A percentile compares a stretch with the other conserved stretches of the same genome.
Evolutionary conservation across 1,140 invertebrate species (phyloP).

Genomic region (Cotesia typhae): DNA sequence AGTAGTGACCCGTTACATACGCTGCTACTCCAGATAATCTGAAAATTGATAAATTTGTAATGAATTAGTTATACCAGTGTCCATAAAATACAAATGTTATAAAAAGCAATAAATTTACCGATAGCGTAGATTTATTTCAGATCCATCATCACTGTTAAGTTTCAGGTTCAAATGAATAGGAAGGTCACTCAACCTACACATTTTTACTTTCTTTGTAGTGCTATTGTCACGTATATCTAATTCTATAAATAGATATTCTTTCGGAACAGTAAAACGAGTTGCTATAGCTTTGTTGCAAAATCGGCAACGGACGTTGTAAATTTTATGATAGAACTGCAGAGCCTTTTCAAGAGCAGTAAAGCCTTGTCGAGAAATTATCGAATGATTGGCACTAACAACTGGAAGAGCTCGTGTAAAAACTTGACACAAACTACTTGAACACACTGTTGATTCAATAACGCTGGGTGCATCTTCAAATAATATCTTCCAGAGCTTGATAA

Average conservation of each 20-base stretch:
- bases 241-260: neutral
- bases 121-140: neutral
- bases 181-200: neutral
- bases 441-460: neutral
- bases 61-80: neutral
- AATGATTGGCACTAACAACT: neutral
- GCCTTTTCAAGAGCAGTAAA: neutral
- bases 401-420: neutral
- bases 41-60: neutral
- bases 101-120: neutral
- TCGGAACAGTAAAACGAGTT: neutral
- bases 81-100: neutral
- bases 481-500: neutral
- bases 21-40: slow-evolving; percentile 3
- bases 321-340: neutral
- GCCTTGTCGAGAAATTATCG: neutral
- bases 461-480: neutral
- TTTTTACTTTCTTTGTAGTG: neutral
- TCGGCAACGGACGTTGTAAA: neutral
- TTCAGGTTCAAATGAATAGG: neutral
- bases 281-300: neutral
- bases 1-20: neutral
- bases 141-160: neutral
- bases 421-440: neutral
- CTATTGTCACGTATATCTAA: neutral